Evolutionary conservation across 2,888 invertebrate species (phyloP), one percentile per base, ranked within the genome.

Genomic region (Drosophila suboccidentalis): DNA sequence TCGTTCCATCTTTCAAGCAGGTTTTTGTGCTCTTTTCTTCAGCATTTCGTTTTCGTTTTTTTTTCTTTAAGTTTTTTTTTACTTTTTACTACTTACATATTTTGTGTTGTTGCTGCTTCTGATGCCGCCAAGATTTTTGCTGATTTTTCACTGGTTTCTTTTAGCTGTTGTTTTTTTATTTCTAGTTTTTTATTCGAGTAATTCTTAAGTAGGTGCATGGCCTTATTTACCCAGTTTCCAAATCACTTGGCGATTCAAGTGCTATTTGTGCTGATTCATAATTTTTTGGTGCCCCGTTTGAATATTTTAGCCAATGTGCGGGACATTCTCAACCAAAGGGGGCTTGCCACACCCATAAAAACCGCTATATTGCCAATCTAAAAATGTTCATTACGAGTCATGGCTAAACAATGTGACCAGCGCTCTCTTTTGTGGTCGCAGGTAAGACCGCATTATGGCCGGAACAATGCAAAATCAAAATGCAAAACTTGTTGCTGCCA

Each of bases 151-250:
- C 26, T 29, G 36, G 36, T 54, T 71, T 69, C 43, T 61, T 62
- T 47, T 19, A 19, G 34, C 55, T 58, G 49, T 49, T 41, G 26
- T 22, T 62, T 43, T 38, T 36, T 44, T 26, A 44, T 60, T 29
- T 36, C 51, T 47, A 46, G 38, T 11, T 26, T 26, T 17, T 11
- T 26, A 29, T 55, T 46, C 26, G 17, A 58, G 58, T 29, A 38
- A 58, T 17, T 46, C 58, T 58, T 65, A 66, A 80, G 68, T 82
- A 84, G 87, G 84, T 89, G 85, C 85, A 90, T 91, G 91, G 87
- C 91, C 90, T 91, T 90, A 87, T 91, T 91, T 90, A 91, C 90
- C 90, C 81, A 91, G 83, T 83, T 90, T 89, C 58, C 66, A 76
- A 82, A 85, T 81, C 81, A 75, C 63, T 79, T 73, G 53, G 63